Base-by-base conservation (phyloP, 2,888 invertebrate genomes). In the Boloria selene region DNA sequence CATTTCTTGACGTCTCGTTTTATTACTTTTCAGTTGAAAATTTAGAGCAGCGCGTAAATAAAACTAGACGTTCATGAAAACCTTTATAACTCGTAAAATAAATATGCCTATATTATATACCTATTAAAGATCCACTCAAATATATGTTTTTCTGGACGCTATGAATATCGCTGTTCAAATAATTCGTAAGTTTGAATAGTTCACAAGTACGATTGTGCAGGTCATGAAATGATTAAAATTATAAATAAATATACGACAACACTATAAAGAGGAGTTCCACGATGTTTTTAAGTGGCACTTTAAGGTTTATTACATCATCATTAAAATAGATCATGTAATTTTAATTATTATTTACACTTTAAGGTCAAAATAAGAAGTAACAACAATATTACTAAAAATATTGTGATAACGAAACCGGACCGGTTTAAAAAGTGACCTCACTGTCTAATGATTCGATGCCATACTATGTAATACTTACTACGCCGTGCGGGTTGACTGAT, bases 341-440 rank as follows among this genome's bases (percentile, higher is more conserved):
- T 22, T 38, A 38, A 10, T 38, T 38, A 10, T 38, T 38, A 38
- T 38, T 38, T 38, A 38, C 31, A 38, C 7, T 38, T 42, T 54
- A 6, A 54, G 50, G n/a, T 17, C 31, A 38, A 54, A 42, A 17
- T 55, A 51, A 53, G 7, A 22, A 44, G 52, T 42, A 16, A 14
- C 13, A 64, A 60, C 26, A 49, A 60, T 65, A 63, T 44, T 50
- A 18, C 38, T 38, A 52, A 60, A 60, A 5, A n/a, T 10, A 13
- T 56, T 62, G 64, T 47, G 68, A 65, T 59, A 59, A 76, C 74
- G 75, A 76, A 78, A 79, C 74, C 70, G 75, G 83, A 87, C 86
- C 85, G 83, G 87, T 87, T 81, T 73, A 56, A 70, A 77, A 77
- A 81, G 77, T 88, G 88, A 90, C 84, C 85, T 88, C 88, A 88